Percentiles rank a stretch among this genome's conserved stretches.
Conservation (phyloP, 2,113 vertebrate species). For the Caranx melampygus region DNA sequence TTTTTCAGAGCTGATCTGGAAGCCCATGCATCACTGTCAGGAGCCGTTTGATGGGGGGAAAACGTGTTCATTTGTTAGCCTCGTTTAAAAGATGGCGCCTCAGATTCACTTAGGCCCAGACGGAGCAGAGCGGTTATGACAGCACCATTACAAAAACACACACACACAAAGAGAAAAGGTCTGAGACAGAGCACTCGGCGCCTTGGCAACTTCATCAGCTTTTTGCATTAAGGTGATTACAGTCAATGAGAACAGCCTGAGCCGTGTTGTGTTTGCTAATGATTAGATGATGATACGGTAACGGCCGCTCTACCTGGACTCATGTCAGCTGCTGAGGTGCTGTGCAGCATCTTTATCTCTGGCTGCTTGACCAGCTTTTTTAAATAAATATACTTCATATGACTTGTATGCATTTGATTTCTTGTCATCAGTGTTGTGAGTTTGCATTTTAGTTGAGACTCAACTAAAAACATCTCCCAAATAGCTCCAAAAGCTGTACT, state of each 20-base stretch:
- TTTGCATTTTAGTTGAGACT: no score
- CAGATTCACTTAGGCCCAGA: slow-evolving; percentile 81
- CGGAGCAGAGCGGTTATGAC: slow-evolving; percentile 82
- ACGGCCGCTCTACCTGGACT: slow-evolving; percentile 55
- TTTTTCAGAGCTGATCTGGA: slow-evolving; percentile 98
- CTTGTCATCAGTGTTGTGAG: no score
- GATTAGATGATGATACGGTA: slow-evolving; percentile 38
- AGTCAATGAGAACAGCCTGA: slow-evolving; percentile 49
- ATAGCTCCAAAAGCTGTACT: no score
- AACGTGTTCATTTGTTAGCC: slow-evolving; percentile 89
- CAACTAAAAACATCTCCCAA: no score
- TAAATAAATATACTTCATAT: no score
- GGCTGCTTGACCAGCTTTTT: no score
- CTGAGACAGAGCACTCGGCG: slow-evolving; percentile 57
- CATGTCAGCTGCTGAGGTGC: neutral
- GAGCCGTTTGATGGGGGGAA: slow-evolving; percentile 86
- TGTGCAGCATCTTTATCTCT: no score
- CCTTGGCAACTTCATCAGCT: slow-evolving; percentile 77
- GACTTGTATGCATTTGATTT: no score
- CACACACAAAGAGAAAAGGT: slow-evolving; percentile 38
- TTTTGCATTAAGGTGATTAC: slow-evolving; percentile 76
- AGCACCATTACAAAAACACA: slow-evolving; percentile 81
- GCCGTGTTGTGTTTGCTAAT: slow-evolving; percentile 57
- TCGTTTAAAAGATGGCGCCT: slow-evolving; percentile 85
- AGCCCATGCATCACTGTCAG: slow-evolving; percentile 99